phyloP scores from a whole-genome alignment of 2,797 vertebrate genomes.

The Alectoris magna region DNA sequence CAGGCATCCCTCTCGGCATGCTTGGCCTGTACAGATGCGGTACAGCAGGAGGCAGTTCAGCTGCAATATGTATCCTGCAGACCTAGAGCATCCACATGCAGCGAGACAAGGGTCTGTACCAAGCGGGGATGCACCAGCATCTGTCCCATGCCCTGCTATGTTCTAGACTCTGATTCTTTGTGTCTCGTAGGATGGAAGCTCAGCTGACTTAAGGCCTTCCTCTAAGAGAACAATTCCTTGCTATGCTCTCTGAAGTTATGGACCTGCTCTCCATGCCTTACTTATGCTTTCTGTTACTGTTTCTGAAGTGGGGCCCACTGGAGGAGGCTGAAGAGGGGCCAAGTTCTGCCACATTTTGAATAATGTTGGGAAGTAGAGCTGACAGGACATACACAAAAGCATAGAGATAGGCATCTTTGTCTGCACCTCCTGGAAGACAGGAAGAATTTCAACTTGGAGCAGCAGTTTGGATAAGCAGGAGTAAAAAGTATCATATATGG shows the following conservation, averaged over 20 bases:
- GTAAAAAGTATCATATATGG: background rate
- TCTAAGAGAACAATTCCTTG: background rate
- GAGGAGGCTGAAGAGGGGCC: background rate
- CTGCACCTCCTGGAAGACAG: background rate
- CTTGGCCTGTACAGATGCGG: background rate
- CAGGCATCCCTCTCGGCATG: too few relatives aligned
- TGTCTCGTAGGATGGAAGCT: background rate
- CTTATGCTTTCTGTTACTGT: background rate
- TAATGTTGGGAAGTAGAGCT: background rate
- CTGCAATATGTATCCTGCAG: rapidly evolving
- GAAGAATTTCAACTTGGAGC: background rate
- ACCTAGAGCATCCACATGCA: background rate
- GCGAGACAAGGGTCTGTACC: rapidly evolving
- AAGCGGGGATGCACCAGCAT: rapidly evolving
- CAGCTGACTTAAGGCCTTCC: background rate
- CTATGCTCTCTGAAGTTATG: background rate
- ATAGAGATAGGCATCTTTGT: rapidly evolving
- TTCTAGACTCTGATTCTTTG: background rate
- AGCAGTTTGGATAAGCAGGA: background rate
- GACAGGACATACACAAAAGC: rapidly evolving
- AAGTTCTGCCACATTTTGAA: background rate
- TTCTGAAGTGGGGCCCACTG: background rate
- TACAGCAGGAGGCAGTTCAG: background rate
- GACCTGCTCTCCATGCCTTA: background rate
- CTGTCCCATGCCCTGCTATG: background rate